Conservation (phyloP, 37 sponge, comb jelly and placozoan species). For the Aplysina aerophoba region DNA sequence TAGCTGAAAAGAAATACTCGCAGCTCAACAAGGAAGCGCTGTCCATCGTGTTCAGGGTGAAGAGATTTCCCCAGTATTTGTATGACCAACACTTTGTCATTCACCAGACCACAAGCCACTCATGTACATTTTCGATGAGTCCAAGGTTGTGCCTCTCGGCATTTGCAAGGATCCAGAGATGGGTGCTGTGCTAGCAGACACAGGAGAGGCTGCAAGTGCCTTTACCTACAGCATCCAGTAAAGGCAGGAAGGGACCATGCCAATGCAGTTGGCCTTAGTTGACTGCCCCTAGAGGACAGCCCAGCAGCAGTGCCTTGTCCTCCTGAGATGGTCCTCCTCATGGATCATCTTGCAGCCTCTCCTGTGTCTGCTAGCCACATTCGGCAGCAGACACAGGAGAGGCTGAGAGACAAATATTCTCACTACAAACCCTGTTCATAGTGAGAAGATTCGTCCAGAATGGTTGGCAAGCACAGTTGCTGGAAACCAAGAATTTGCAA, state of each 20-base stretch:
- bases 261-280: too few species aligned
- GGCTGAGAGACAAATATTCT: too few species aligned
- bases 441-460: too few species aligned
- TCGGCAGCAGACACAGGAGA: background rate
- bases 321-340: background rate
- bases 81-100: constrained; percentile 20
- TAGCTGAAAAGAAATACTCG: constrained; percentile 44
- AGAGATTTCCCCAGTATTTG: constrained; percentile 38
- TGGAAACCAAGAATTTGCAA: too few species aligned
- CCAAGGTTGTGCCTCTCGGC: constrained; percentile 2
- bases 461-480: too few species aligned
- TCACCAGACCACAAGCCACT: constrained; percentile 40
- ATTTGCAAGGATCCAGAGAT: constrained; percentile 33
- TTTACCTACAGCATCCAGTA: too few species aligned
- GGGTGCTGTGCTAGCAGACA: too few species aligned
- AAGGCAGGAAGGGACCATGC: too few species aligned
- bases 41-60: constrained; percentile 28
- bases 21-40: constrained; percentile 46
- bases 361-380: background rate
- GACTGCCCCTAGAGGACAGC: too few species aligned
- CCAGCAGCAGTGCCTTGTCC: background rate
- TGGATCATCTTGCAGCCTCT: background rate
- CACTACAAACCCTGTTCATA: too few species aligned
- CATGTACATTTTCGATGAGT: constrained; percentile 13
- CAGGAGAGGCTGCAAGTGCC: too few species aligned